Percentiles rank a stretch among this genome's conserved stretches.
Conservation (phyloP, 2,113 vertebrate genomes). For the Pseudorhombus dupliciocellatus region DNA sequence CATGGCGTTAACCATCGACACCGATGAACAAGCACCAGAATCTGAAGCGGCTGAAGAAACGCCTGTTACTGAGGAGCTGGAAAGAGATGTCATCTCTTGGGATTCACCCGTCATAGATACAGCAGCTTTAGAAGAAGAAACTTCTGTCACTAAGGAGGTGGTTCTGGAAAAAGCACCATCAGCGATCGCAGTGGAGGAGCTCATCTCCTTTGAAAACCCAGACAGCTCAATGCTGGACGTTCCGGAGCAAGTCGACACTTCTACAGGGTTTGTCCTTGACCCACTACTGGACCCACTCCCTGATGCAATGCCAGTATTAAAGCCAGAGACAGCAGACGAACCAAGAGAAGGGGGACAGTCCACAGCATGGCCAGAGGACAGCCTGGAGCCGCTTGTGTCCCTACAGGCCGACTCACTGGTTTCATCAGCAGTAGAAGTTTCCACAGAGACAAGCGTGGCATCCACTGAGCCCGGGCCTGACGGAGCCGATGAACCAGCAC, state of each 20-base stretch:
- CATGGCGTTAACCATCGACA: neutral
- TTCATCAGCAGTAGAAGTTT: neutral
- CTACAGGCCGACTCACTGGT: conserved; percentile 16
- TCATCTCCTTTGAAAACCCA: conserved; percentile 43
- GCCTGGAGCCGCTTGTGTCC: neutral
- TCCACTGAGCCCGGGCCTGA: neutral
- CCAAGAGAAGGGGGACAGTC: conserved; percentile 9
- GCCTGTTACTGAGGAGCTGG: conserved; percentile 1
- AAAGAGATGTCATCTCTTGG: neutral
- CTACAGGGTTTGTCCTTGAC: neutral
- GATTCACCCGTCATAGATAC: neutral
- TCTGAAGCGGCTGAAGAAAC: neutral
- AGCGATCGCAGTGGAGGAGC: conserved; percentile 25
- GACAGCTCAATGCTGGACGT: neutral
- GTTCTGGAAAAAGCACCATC: neutral
- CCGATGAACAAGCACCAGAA: neutral
- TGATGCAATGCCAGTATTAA: conserved; percentile 1
- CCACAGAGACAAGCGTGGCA: neutral
- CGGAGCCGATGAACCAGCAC: conserved; percentile 8
- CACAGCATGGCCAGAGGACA: conserved; percentile 5
- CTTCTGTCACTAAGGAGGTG: neutral
- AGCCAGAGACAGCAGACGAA: conserved; percentile 6
- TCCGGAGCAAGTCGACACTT: neutral
- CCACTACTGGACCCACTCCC: conserved; percentile 18
- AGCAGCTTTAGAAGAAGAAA: neutral